phyloP scores from a whole-genome alignment of 2,888 invertebrate species.

The Ormia ochracea region DNA sequence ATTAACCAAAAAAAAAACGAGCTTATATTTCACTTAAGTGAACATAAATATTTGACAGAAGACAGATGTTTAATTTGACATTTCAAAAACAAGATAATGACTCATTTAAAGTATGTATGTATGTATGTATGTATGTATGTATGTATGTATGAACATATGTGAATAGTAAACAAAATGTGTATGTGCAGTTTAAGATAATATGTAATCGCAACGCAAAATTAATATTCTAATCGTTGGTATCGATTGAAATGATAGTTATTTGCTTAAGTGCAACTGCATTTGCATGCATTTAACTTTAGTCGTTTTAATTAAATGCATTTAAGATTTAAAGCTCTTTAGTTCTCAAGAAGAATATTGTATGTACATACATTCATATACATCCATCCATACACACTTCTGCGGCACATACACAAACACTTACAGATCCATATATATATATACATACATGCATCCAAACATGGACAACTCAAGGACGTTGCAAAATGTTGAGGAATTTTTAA shows the following conservation, averaged over 20 bases:
- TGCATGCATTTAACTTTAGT: slow-evolving; percentile 10
- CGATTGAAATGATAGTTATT: slow-evolving; percentile 31
- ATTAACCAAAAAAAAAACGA: not conserved
- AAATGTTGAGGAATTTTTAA: slow-evolving; percentile 4
- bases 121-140: too few species aligned
- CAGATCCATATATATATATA: too few species aligned
- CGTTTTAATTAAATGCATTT: slow-evolving; percentile 26
- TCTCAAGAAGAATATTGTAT: not conserved
- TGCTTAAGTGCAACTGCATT: slow-evolving; percentile 21
- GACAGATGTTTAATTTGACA: slow-evolving; percentile 5
- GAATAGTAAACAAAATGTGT: slow-evolving; percentile 16
- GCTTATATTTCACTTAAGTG: not conserved
- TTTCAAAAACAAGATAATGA: slow-evolving; percentile 16
- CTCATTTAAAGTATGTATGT: slow-evolving; percentile 12
- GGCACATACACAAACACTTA: too few species aligned
- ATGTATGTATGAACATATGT: too few species aligned
- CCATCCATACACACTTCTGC: too few species aligned
- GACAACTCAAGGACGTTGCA: slow-evolving; percentile 38
- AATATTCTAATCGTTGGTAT: slow-evolving; percentile 40
- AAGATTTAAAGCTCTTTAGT: slow-evolving; percentile 13
- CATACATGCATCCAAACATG: not conserved
- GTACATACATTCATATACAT: too few species aligned
- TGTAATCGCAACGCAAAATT: slow-evolving; percentile 2
- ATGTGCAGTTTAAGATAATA: not conserved
- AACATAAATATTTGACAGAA: not conserved